Percentiles rank a stretch among this genome's conserved stretches.
phyloP scores from a whole-genome alignment of 2,888 invertebrate genomes.

The Antheraea yamamai region DNA sequence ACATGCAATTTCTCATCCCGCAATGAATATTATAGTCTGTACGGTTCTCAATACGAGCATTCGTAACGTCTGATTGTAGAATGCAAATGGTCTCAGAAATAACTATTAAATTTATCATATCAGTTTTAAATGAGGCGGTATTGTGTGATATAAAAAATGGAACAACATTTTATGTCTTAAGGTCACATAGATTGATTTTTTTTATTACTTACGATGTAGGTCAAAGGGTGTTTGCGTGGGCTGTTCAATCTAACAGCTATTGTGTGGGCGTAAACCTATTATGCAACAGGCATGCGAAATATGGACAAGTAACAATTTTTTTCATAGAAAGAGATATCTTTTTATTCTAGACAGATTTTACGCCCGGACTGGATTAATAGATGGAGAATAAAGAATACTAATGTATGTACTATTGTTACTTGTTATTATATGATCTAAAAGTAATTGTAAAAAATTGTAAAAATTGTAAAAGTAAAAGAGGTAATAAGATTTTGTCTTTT shows the following conservation, averaged over 20 bases:
- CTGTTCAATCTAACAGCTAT: neutral
- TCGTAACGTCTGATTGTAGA: neutral
- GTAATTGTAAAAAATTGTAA: too few relatives aligned
- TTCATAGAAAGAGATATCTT: neutral
- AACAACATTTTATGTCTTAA: neutral
- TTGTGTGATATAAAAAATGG: neutral
- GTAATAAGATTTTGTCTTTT: neutral
- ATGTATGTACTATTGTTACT: neutral
- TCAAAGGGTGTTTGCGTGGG: slow-evolving; percentile 2
- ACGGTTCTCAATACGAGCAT: neutral
- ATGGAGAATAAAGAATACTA: neutral
- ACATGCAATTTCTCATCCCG: neutral
- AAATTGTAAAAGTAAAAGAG: too few relatives aligned
- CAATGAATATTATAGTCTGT: neutral
- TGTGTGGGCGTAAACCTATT: neutral
- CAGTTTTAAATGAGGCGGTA: neutral
- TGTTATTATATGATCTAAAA: neutral
- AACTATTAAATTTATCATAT: neutral
- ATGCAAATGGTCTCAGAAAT: neutral
- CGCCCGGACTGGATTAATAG: neutral
- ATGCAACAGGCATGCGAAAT: neutral
- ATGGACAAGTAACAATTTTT: neutral
- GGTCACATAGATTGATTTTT: neutral
- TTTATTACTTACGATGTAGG: neutral
- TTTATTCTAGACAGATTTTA: neutral